Conservation (phyloP, 2,113 vertebrate genomes). For the Equus przewalskii region DNA sequence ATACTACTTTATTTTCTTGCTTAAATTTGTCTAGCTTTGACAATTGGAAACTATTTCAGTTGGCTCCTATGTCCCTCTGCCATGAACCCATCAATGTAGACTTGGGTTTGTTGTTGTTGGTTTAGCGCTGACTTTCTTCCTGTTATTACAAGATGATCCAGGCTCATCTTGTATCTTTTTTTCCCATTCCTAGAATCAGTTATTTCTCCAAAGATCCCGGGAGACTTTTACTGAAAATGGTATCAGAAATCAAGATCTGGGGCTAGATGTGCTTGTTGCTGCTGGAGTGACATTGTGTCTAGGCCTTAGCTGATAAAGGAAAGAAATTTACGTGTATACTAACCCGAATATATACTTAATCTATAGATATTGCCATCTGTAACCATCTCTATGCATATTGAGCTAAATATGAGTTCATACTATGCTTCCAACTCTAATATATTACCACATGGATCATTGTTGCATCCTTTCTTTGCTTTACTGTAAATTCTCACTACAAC, state of each 20-base stretch:
- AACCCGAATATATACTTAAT: background rate
- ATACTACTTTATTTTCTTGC: background rate
- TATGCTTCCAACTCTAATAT: background rate
- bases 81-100: background rate
- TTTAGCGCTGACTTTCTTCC: background rate
- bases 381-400: background rate
- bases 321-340: background rate
- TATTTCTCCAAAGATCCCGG: background rate
- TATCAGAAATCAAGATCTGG: background rate
- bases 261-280: background rate
- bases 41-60: background rate
- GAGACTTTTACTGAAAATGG: background rate
- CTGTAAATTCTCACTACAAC: background rate
- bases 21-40: background rate
- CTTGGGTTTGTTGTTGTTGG: background rate
- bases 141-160: background rate
- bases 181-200: background rate
- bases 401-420: background rate
- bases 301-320: background rate
- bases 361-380: background rate
- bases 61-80: background rate
- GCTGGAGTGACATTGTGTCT: background rate
- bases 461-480: background rate
- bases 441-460: background rate
- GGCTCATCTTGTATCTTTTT: background rate